Conservation (phyloP, 2,113 vertebrate genomes). For the Nansenia antarctica region DNA sequence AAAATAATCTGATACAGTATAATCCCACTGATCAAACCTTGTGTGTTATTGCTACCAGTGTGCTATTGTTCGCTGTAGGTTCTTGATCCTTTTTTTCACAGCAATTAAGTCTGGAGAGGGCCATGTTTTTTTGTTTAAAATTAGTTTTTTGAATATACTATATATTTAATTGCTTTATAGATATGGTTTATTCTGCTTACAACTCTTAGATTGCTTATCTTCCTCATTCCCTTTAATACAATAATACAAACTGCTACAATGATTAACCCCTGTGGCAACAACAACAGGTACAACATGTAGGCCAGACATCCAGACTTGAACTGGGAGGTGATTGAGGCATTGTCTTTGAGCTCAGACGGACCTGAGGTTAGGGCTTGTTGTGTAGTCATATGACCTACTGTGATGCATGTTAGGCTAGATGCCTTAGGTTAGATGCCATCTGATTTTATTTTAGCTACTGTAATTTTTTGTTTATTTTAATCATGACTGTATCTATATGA, state of each 20-base stretch:
- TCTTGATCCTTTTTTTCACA: background rate
- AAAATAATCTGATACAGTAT: conserved; percentile 65
- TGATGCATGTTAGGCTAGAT: too few species aligned
- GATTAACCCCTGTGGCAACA: conserved; percentile 19
- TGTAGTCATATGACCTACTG: too few species aligned
- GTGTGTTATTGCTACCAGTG: conserved; percentile 46
- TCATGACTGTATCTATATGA: too few species aligned
- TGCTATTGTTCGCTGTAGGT: background rate
- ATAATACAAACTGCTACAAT: conserved; percentile 29
- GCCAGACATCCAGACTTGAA: conserved; percentile 31
- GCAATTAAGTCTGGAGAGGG: background rate
- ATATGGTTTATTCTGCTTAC: too few species aligned
- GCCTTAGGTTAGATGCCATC: too few species aligned
- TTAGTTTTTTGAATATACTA: too few species aligned
- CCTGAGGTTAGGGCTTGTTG: conserved; percentile 28
- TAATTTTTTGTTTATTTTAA: too few species aligned
- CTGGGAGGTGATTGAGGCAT: conserved; percentile 31
- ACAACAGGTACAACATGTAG: conserved; percentile 34
- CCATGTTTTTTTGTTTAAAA: too few species aligned
- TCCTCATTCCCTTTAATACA: conserved; percentile 4
- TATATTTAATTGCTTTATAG: too few species aligned
- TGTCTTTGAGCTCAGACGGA: conserved; percentile 8
- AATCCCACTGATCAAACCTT: conserved; percentile 57
- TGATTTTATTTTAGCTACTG: too few species aligned
- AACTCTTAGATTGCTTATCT: too few species aligned